Evolutionary conservation across 2,113 vertebrate species (phyloP).

Genomic region (Acrocephalus arundinaceus): DNA sequence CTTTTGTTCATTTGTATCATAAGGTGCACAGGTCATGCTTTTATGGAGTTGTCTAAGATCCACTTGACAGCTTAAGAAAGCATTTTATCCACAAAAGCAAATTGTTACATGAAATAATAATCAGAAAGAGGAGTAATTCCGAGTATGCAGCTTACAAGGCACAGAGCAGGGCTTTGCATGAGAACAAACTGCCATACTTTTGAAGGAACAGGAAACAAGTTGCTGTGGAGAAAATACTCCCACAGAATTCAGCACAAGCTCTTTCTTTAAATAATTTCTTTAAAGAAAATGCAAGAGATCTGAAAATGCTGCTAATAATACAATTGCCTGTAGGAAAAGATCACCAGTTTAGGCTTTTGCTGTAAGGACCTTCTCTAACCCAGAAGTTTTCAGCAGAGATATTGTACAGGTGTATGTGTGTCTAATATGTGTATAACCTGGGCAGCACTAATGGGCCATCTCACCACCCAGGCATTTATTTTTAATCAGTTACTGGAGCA

Average conservation of each 20-base stretch:
- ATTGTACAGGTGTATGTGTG: neutral
- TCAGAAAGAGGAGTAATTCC: neutral
- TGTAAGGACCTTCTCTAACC: neutral
- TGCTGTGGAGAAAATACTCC: neutral
- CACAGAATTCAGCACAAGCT: neutral
- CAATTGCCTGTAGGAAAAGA: neutral
- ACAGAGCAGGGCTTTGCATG: neutral
- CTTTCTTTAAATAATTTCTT: neutral
- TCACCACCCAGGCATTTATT: neutral
- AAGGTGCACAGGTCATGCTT: neutral
- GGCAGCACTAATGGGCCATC: neutral
- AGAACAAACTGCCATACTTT: neutral
- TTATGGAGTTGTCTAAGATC: neutral
- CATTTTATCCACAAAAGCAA: slow-evolving; percentile 31
- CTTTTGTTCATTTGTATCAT: neutral
- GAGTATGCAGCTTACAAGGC: neutral
- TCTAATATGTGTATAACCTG: neutral
- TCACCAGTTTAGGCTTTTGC: neutral
- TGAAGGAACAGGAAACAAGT: neutral
- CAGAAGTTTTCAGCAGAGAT: neutral
- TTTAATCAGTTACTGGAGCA: neutral
- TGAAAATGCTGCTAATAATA: neutral
- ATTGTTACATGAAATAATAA: neutral
- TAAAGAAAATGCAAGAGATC: neutral
- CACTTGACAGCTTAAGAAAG: slow-evolving; percentile 17